These are phyloP conservation scores for Drosophila demipolita DNA, from an alignment of 2,888 invertebrate genomes.

Conservation along the genomic window DNA sequence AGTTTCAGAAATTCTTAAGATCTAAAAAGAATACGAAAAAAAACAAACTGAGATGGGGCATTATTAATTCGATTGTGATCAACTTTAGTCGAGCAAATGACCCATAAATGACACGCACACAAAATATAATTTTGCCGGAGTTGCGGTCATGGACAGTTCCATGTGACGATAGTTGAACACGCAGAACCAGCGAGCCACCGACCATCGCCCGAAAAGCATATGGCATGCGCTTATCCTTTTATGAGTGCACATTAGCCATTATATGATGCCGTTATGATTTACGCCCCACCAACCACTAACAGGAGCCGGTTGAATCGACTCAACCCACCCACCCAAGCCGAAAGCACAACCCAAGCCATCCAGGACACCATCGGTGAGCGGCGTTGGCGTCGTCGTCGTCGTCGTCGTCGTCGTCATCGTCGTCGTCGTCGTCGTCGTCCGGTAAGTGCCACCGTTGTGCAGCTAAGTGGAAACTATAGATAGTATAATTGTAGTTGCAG, in stretches of 20 bases:
- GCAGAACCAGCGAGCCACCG: constrained; percentile 5
- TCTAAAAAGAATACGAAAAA: too few relatives aligned
- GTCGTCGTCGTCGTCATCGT: constrained; percentile 40
- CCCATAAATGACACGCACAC: constrained; percentile 70
- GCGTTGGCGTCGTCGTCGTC: too few relatives aligned
- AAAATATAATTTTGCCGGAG: constrained; percentile 39
- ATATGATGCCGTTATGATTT: constrained; percentile 80
- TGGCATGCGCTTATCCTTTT: constrained; percentile 74
- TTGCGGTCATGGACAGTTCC: constrained; percentile 3
- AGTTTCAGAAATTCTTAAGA: neutral
- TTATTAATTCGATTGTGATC: constrained; percentile 5
- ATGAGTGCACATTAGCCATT: constrained; percentile 76
- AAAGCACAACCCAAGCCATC: neutral
- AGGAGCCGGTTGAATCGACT: constrained; percentile 1
- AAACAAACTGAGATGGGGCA: neutral
- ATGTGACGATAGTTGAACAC: constrained; percentile 35
- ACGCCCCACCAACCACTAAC: constrained; percentile 48
- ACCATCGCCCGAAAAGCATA: constrained; percentile 49
- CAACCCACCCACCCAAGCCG: neutral
- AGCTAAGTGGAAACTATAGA: constrained; percentile 85
- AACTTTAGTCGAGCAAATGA: constrained; percentile 53
- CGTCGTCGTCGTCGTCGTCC: constrained; percentile 44
- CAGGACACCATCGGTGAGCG: constrained; percentile 35
- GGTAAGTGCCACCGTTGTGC: constrained; percentile 81
- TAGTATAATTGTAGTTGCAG: constrained; percentile 80